Conservation (phyloP, 2,888 invertebrate genomes). For the Tipula confusa region DNA sequence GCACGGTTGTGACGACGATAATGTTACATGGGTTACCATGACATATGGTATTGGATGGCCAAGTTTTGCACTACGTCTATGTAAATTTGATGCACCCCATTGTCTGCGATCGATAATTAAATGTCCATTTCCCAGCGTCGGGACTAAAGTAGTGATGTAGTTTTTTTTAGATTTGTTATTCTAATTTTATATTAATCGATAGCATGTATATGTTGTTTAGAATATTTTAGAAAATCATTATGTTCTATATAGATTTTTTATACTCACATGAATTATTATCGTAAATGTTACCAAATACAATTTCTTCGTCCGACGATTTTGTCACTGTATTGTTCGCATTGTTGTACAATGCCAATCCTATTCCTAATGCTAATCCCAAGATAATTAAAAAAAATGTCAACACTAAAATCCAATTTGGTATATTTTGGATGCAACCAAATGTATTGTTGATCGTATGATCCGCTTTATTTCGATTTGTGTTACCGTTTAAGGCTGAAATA, state of each 20-base stretch:
- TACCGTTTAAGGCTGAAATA: neutral
- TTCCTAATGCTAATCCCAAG: slow-evolving; percentile 40
- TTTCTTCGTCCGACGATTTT: neutral
- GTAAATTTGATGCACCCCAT: slow-evolving; percentile 46
- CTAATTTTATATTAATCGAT: neutral
- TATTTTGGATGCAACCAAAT: neutral
- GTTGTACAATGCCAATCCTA: slow-evolving; percentile 38
- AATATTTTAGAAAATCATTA: slow-evolving; percentile 34
- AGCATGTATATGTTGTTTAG: neutral
- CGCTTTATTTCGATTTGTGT: neutral
- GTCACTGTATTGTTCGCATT: neutral
- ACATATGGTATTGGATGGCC: slow-evolving; percentile 50
- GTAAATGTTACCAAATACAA: slow-evolving; percentile 46
- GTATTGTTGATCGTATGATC: neutral
- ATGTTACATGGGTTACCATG: slow-evolving; percentile 53
- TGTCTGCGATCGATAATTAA: slow-evolving; percentile 46
- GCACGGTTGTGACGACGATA: slow-evolving; percentile 48
- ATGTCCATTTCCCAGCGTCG: slow-evolving; percentile 50
- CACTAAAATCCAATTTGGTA: slow-evolving; percentile 7
- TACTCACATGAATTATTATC: slow-evolving; percentile 48
- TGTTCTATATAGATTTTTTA: slow-evolving; percentile 29
- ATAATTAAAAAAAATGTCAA: slow-evolving; percentile 34
- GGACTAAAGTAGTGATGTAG: slow-evolving; percentile 41
- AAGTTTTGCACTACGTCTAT: slow-evolving; percentile 39
- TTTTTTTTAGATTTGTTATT: neutral